phyloP scores from a whole-genome alignment of 1,140 invertebrate genomes.

The Asbolus verrucosus region DNA sequence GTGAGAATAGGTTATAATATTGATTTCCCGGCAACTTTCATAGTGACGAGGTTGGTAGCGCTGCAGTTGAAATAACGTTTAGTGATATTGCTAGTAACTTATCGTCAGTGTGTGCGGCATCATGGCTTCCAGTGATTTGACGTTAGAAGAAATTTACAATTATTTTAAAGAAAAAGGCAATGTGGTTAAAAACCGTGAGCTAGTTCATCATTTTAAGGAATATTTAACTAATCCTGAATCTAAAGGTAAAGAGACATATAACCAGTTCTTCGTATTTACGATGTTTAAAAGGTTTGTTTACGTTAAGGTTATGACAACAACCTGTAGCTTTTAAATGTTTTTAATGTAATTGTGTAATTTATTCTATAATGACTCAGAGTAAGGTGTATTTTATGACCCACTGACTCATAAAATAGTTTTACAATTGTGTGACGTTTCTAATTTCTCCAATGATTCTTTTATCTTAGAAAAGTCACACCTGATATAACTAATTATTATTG shows the following conservation, averaged over 20 bases:
- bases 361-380: background rate
- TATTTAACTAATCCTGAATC: conserved; percentile 84
- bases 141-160: conserved; percentile 83
- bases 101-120: conserved; percentile 53
- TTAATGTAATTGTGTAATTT: too few species aligned
- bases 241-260: conserved; percentile 72
- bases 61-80: background rate
- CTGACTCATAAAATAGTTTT: too few species aligned
- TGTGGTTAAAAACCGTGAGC: conserved; percentile 86
- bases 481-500: too few species aligned
- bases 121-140: conserved; percentile 81
- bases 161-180: conserved; percentile 87
- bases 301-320: conserved; percentile 51
- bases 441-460: too few species aligned
- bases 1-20: background rate
- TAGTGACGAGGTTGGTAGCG: background rate
- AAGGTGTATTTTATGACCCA: background rate
- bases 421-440: background rate
- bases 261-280: background rate
- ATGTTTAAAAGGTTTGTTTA: conserved; percentile 55
- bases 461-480: too few species aligned
- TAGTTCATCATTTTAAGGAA: conserved; percentile 89
- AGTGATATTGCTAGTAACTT: conserved; percentile 5
- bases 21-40: background rate
- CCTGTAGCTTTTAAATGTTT: conserved; percentile 41